Base-by-base conservation (phyloP, 2,113 vertebrate species). In the Odocoileus hemionus region DNA sequence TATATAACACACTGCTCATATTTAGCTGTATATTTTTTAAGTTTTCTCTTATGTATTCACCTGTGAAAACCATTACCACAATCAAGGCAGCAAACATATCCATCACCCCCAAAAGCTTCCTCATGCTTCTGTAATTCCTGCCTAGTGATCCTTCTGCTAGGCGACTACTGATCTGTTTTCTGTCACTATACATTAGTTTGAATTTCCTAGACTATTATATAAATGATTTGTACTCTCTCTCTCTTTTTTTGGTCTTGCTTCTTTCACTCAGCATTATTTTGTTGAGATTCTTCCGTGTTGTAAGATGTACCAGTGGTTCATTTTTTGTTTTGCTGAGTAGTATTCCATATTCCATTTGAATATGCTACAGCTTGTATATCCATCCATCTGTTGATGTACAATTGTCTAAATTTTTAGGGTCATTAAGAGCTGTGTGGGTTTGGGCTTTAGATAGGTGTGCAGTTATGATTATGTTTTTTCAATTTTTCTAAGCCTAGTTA, bases 251-350 rank as follows among this genome's bases (percentile, higher is more conserved):
- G 30, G n/a, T 60, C 43, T 97, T 57, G 14, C 10, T 47, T 82
- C 55, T 95, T 86, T 91, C 21, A 78, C 6, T 94, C 36, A 91
- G 2, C 30, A 78, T 50, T 78, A 78, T 86, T 88, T 67, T 39
- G 5, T 33, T 92, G 11, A 76, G 7, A n/a, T 89, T 67, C 17
- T 83, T 89, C 28, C 43, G 45, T 96, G 10, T 54, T 87, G 54
- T 55, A 90, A 96, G 76, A 76, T 70, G 3, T 83, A 30, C 87
- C 45, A 76, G 5, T 50, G 23, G 28, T 61, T 84, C 7, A 43
- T 92, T 36, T 92, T 98, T 95, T 87, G 52, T 82, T 84, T 54
- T 74, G 43, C 13, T 96, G 87, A 90, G 9, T 83, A 88, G 50
- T 92, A 96, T 36, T 36, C 64, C 33, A 70, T 10, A 70, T 70